Conservation (phyloP, 2,113 vertebrate genomes). For the Phasianus colchicus region DNA sequence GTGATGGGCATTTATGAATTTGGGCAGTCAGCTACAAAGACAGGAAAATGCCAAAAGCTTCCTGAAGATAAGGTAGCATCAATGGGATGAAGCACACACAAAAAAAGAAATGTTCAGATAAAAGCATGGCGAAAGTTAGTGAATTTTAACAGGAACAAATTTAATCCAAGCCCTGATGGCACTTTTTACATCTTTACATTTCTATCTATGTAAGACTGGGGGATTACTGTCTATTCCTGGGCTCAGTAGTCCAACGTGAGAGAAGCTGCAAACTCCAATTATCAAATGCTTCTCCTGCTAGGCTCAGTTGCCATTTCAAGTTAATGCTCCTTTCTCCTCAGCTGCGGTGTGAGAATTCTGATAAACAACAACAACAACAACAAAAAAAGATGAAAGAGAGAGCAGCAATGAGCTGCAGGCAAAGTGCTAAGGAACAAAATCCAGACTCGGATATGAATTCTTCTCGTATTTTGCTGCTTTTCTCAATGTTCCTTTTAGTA, state of each 20-base stretch:
- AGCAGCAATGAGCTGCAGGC: background rate
- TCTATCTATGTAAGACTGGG: background rate
- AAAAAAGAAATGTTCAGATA: fast-evolving
- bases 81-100: background rate
- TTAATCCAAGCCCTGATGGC: background rate
- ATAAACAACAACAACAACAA: background rate
- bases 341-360: background rate
- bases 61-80: background rate
- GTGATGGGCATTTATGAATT: background rate
- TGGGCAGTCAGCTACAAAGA: background rate
- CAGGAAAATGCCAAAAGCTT: fast-evolving
- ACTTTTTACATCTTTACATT: background rate
- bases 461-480: background rate
- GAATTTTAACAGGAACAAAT: background rate
- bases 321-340: background rate
- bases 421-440: background rate
- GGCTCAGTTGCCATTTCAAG: background rate
- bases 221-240: background rate
- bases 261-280: background rate
- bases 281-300: background rate
- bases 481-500: background rate
- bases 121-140: background rate
- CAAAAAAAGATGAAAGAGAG: background rate
- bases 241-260: background rate
- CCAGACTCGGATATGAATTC: background rate